Evolutionary conservation across 2,797 vertebrate species (phyloP), one percentile per base, ranked within the genome.

Genomic region (Menidia menidia): DNA sequence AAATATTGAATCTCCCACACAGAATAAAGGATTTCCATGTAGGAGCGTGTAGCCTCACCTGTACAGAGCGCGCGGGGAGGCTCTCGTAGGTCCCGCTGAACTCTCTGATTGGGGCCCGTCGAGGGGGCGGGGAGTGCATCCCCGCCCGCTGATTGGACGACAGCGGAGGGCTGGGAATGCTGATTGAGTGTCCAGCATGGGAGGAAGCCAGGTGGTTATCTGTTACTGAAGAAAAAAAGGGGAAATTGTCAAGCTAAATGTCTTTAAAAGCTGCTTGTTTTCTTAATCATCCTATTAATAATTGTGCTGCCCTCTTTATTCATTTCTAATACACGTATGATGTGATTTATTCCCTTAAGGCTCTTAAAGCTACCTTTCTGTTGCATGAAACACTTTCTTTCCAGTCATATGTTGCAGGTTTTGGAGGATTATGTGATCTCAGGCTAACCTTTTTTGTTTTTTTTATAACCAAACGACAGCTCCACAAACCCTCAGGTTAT

Each of bases 71-170:
- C 0, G 96, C 96, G 0, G 96, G 96, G 64, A 97, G 95, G 80
- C 96, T 97, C 88, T 96, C 95, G 7, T 95, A 97, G 33, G 96
- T 97, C 75, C 96, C 96, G 1, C 94, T 96, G 86, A 95, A 94
- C 80, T 96, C 94, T 75, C 93, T 87, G 81, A 90, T 78, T 35
- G 91, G 58, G 0, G 94, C 95, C 3, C 96, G 93, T 6, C 96
- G 92, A 2, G 96, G 96, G 3, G 96, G 96, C 0, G 96, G 96
- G 1, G 96, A 97, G 86, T 97, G 96, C 96, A 97, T 97, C 78
- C 96, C 96, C 4, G 96, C 96, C 60, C 96, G 87, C 83, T 91
- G 91, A 83, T 77, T 93, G 80, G 90, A 74, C 3, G 90, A 85
- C 6, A 78, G 56, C 0, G 92, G 83, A 3, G 89, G 86, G 50